Evolutionary conservation across 2,888 invertebrate species (phyloP), one percentile per base, ranked within the genome.

Genomic region (Scaptomyza caliginosa): DNA sequence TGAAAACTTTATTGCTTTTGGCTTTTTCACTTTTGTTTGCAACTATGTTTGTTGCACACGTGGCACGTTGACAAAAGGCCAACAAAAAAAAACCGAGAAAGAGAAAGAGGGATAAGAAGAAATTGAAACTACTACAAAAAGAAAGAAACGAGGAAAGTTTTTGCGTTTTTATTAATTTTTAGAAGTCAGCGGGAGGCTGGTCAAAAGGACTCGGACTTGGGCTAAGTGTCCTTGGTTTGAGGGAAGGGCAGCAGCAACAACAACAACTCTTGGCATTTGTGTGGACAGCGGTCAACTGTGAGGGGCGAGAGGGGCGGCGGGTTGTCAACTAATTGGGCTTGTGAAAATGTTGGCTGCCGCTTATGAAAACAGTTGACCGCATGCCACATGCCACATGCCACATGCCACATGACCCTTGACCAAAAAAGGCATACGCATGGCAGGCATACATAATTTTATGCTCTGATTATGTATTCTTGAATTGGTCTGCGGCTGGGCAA

Each of bases 1-100:
- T 81, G 81, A 81, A 81, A 81, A 81, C 65, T 81, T 81, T 81
- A 81, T 86, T 81, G 86, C 81, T 81, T 83, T 80, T 80, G 80
- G 81, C 81, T 86, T 86, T 86, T 86, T 86, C 81, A 81, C 86
- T 81, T 81, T 86, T 83, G 81, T 86, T 81, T 71, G 84, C 86
- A 81, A 81, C 45, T 17, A 28, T 45, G 84, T 80, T 72, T 83
- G 86, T 84, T 86, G 86, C 81, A 69, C 84, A 79, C 62, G 58
- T 72, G 79, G 55, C 78, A 62, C 77, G 84, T 86, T 86, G 81
- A 83, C 81, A 86, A 81, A 83, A 77, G 66, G 71, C 58, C 65
- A 73, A 62, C 64, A 67, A 59, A 39, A 59, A 38, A 40, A 39
- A 21, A 48, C 19, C 24, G 28, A 32, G 32, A 43, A 43, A 36